Base-by-base conservation (phyloP, 2,113 vertebrate species). In the Passer montanus region DNA sequence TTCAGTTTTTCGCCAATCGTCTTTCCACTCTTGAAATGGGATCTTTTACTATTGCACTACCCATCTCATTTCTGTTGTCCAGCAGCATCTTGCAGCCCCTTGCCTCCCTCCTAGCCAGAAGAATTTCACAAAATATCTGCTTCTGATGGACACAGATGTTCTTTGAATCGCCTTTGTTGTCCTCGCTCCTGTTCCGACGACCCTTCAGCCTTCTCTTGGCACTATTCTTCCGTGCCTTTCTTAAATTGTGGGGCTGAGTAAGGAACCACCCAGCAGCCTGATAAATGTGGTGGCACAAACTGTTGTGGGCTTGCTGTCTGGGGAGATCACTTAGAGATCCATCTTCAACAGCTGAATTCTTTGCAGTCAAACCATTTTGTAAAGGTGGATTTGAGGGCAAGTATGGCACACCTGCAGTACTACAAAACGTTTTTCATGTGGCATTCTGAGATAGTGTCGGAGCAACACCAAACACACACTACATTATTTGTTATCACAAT, bases 401-500 rank as follows among this genome's bases (percentile, higher is more conserved):
- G 58, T 58, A 66, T 22, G 21, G 28, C 31, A 74, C 53, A 91
- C 70, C 37, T 84, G 72, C 23, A 43, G 30, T 39, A 72, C n/a
- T 68, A 33, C 35, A 80, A 82, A 84, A 49, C 59, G 53, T 10
- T 78, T 84, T 87, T 91, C 41, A 64, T 91, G 81, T 89, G 35
- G 20, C 0, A 0, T 26, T 62, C 49, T 62, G 66, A 46, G 78
- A 64, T 10, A 91, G 28, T 62, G n/a, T 79, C 72, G 85, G 44
- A 78, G 21, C 30, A 77, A 43, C 47, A 81, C 35, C 66, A 81
- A 70, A 87, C 87, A 8, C 28, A 82, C 37, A 20, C 22, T 55
- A 37, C 35, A 8, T 90, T 93, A 73, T 91, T 94, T 94, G 49
- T 87, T 84, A 91, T 60, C 73, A 89, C 53, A 89, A 79, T 87